A percentile compares a stretch with the other conserved stretches of the same genome.
Conservation (phyloP, 2,797 vertebrate species). For the Thaleichthys pacificus region DNA sequence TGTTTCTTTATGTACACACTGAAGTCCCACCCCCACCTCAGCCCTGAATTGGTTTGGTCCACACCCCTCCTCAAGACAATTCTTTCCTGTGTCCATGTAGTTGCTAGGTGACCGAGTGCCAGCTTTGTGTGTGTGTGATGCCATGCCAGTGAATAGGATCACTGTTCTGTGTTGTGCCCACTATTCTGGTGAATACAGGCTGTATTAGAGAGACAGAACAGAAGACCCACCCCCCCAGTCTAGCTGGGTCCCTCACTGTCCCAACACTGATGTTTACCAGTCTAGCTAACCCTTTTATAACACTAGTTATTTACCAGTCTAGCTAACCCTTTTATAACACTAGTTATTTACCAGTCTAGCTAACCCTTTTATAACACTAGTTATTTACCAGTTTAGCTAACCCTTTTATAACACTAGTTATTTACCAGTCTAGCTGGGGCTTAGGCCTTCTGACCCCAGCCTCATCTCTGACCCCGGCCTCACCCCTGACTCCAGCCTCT, state of each 20-base stretch:
- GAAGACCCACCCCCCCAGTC: slow-evolving; percentile 33
- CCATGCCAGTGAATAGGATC: slow-evolving; percentile 61
- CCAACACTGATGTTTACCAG: no score
- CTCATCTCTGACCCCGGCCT: no score
- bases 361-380: no score
- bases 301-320: no score
- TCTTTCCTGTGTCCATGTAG: slow-evolving; percentile 54
- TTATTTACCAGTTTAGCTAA: no score
- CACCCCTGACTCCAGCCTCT: no score
- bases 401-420: no score
- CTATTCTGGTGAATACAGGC: slow-evolving; percentile 53
- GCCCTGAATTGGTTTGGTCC: slow-evolving; percentile 23
- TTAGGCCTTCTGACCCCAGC: no score
- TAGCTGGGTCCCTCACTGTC: slow-evolving; percentile 2
- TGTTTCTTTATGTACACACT: slow-evolving; percentile 4
- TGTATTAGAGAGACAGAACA: slow-evolving; percentile 51
- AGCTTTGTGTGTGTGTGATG: slow-evolving; percentile 16
- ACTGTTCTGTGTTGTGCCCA: slow-evolving; percentile 61
- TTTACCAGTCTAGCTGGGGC: no score
- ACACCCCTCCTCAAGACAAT: slow-evolving; percentile 33
- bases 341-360: no score
- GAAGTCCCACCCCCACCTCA: not conserved
- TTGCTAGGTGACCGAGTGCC: slow-evolving; percentile 61
- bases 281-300: no score
- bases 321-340: no score